Conservation (phyloP, 2,113 vertebrate genomes). For the Rhagologus leucostigma region DNA sequence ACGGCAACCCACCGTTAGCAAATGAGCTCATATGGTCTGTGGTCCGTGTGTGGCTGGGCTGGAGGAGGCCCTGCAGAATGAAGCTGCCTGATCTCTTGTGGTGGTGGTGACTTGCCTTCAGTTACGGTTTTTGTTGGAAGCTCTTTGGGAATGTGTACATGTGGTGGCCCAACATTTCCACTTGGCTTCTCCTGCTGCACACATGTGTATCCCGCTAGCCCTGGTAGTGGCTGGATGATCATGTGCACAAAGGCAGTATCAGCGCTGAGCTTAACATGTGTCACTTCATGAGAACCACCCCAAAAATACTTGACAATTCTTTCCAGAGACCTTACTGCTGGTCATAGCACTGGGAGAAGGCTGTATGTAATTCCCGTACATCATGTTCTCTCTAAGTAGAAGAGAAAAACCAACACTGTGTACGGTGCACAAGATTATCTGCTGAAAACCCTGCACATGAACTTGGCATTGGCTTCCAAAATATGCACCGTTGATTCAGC, state of each 20-base stretch:
- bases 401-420: neutral
- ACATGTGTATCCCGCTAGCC: rapidly evolving
- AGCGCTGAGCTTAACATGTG: rapidly evolving
- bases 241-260: neutral
- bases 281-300: neutral
- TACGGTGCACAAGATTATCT: neutral
- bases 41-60: neutral
- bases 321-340: neutral
- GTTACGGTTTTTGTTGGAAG: neutral
- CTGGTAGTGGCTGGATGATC: neutral
- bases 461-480: neutral
- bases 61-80: neutral
- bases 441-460: neutral
- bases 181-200: neutral
- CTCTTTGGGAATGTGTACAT: neutral
- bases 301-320: neutral
- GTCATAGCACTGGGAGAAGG: neutral
- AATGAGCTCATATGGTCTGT: neutral
- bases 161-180: neutral
- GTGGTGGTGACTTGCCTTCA: neutral
- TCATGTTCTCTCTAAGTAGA: neutral
- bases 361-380: rapidly evolving
- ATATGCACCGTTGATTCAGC: neutral
- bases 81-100: neutral
- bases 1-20: neutral